phyloP scores from a whole-genome alignment of 37 sponge, comb jelly and placozoan genomes.

The Cladorhizidae sp. region DNA sequence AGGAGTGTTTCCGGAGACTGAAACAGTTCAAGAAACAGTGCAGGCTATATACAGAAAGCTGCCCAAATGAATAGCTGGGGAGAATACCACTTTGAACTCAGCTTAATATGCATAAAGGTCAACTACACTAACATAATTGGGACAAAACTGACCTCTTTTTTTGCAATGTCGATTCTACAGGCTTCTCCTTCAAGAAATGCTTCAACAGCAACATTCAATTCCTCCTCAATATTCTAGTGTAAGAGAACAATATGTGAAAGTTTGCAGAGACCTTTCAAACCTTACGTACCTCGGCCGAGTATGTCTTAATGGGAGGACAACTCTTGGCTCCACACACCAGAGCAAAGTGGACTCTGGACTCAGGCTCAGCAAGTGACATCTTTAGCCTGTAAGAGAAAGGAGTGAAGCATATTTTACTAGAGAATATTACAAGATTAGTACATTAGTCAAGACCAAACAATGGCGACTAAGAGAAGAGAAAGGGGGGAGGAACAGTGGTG shows the following conservation, averaged over 20 bases:
- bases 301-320: constrained; percentile 95
- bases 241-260: not conserved
- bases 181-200: constrained; percentile 80
- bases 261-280: not conserved
- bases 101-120: no score
- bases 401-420: no score
- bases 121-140: no score
- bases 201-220: constrained; percentile 72
- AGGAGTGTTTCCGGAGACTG: no score
- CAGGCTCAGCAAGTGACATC: constrained; percentile 66
- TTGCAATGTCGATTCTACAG: constrained; percentile 53
- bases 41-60: no score
- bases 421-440: no score
- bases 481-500: no score
- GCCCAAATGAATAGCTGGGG: no score
- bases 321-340: constrained; percentile 96
- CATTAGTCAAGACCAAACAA: no score
- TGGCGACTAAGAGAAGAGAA: no score
- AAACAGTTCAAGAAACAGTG: no score
- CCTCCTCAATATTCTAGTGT: constrained; percentile 73
- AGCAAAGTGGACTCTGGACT: constrained; percentile 96
- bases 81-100: no score
- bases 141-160: constrained; percentile 86
- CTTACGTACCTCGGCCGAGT: constrained; percentile 73
- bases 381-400: constrained; percentile 34